A percentile compares a stretch with the other conserved stretches of the same genome.
Conservation (phyloP, 2,797 vertebrate genomes). For the Chiloscyllium punctatum region DNA sequence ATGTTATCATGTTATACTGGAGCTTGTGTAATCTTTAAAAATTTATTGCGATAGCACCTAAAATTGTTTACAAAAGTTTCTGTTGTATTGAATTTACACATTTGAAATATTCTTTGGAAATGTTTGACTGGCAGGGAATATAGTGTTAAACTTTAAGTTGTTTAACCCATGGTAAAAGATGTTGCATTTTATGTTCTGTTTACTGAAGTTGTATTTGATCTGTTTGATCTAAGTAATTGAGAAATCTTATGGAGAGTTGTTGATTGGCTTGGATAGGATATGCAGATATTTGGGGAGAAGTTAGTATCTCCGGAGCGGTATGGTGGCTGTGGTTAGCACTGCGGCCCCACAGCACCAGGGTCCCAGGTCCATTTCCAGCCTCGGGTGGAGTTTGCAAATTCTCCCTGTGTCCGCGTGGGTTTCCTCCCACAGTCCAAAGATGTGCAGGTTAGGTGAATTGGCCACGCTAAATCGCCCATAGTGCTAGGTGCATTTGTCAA, state of each 20-base stretch:
- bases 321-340: too few species aligned
- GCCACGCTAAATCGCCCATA: too few species aligned
- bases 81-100: neutral
- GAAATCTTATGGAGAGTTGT: neutral
- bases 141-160: neutral
- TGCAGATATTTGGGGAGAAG: neutral
- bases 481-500: too few species aligned
- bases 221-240: neutral
- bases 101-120: neutral
- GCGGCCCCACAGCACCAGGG: too few species aligned
- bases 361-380: too few species aligned
- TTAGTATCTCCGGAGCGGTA: neutral
- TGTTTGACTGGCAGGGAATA: neutral
- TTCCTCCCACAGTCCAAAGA: too few species aligned
- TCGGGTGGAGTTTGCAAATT: too few species aligned
- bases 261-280: neutral
- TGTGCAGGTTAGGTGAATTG: too few species aligned
- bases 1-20: neutral
- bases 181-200: neutral
- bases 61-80: neutral
- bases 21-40: neutral
- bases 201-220: neutral
- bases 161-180: neutral
- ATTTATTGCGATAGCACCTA: neutral
- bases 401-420: too few species aligned